phyloP scores from a whole-genome alignment of 2,113 vertebrate genomes.

The Tichodroma muraria region DNA sequence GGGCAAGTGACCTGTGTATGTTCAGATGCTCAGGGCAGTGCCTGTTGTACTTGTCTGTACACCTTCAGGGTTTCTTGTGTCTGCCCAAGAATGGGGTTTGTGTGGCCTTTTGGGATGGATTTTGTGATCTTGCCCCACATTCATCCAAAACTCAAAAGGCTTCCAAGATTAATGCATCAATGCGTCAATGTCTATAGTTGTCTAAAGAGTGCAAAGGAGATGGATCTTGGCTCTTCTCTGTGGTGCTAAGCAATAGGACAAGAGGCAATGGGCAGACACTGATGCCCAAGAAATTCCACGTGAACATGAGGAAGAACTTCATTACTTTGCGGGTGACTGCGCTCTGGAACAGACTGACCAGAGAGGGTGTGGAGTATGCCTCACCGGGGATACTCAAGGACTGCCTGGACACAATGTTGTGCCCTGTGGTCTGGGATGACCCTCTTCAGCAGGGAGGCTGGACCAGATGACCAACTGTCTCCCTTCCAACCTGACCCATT shows the following conservation, averaged over 20 bases:
- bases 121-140: not conserved
- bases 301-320: too few relatives aligned
- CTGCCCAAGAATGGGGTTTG: not conserved
- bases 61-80: accelerated
- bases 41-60: accelerated
- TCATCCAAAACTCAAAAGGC: not conserved
- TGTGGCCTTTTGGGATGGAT: not conserved
- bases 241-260: not conserved
- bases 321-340: accelerated
- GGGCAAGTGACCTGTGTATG: too few relatives aligned
- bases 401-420: not conserved
- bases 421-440: accelerated
- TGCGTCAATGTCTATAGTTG: too few relatives aligned
- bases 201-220: not conserved
- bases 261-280: not conserved
- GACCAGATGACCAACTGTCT: accelerated
- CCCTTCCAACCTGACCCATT: not conserved
- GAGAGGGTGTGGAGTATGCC: not conserved
- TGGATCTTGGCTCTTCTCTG: not conserved
- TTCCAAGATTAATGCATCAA: not conserved
- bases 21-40: not conserved
- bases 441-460: not conserved
- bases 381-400: not conserved
- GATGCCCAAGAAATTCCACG: not conserved
- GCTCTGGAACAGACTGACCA: not conserved